phyloP scores from a whole-genome alignment of 2,888 invertebrate species.

The Bugulina stolonifera region DNA sequence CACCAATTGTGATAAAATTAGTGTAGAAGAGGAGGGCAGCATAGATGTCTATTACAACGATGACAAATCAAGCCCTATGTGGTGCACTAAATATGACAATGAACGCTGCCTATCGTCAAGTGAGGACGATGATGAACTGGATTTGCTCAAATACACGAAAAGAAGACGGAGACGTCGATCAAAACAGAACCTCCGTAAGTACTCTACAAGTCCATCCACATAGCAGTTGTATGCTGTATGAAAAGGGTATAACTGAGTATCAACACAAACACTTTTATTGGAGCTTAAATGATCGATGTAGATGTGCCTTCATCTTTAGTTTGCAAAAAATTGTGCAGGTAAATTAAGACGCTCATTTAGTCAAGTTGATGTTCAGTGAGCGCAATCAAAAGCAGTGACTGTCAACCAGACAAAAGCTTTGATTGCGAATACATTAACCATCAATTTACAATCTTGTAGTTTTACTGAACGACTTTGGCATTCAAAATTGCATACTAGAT shows the following conservation, averaged over 20 bases:
- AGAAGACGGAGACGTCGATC: background rate
- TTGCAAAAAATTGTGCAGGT: no score
- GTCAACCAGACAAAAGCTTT: background rate
- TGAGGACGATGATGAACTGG: constrained; percentile 14
- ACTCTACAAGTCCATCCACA: background rate
- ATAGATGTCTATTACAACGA: background rate
- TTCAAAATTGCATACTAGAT: no score
- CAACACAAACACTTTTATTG: no score
- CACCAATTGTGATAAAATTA: background rate
- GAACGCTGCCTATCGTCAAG: constrained; percentile 1
- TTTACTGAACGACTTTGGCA: no score
- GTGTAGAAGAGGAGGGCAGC: background rate
- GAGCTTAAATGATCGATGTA: no score
- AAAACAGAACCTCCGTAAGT: constrained; percentile 7
- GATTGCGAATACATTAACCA: background rate
- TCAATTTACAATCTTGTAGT: no score
- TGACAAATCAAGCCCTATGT: constrained; percentile 16
- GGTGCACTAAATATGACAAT: constrained; percentile 23
- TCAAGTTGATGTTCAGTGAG: background rate
- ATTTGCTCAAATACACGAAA: constrained; percentile 25
- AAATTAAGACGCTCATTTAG: background rate
- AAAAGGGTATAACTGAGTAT: no score
- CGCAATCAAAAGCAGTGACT: background rate
- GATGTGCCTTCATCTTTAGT: no score
- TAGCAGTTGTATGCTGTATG: no score